These are phyloP conservation scores for Eupeodes corollae DNA, from an alignment of 1,140 invertebrate species.

Conservation along the genomic window DNA sequence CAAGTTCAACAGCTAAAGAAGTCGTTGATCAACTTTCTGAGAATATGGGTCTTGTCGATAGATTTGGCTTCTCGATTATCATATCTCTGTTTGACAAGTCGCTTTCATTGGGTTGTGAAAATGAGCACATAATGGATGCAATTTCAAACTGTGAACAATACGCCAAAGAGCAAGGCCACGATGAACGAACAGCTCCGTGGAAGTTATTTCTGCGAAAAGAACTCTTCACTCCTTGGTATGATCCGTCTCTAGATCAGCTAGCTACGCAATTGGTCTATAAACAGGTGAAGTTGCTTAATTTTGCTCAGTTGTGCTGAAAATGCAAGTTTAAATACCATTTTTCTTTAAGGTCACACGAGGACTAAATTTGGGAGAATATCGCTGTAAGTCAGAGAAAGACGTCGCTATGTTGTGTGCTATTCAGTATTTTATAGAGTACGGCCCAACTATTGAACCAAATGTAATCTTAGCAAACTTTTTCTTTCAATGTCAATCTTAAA, in stretches of 20 bases:
- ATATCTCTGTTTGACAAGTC: constrained; percentile 82
- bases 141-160: constrained; percentile 94
- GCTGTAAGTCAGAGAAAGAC: constrained; percentile 69
- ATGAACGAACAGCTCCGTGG: constrained; percentile 63
- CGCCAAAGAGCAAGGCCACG: constrained; percentile 76
- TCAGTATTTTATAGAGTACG: constrained; percentile 79
- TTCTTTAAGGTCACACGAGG: constrained; percentile 44
- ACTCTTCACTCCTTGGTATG: constrained; percentile 88
- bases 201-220: constrained; percentile 74
- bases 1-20: constrained; percentile 81
- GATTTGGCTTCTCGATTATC: constrained; percentile 86
- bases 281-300: constrained; percentile 41
- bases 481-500: background rate
- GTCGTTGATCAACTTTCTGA: constrained; percentile 70
- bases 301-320: too few relatives aligned
- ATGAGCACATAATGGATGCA: constrained; percentile 89
- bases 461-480: background rate
- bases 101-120: constrained; percentile 51
- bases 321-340: background rate
- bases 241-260: constrained; percentile 62
- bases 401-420: constrained; percentile 77
- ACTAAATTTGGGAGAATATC: constrained; percentile 80
- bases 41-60: constrained; percentile 65
- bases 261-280: constrained; percentile 82
- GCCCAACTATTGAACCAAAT: constrained; percentile 51